Percentiles rank a stretch among this genome's conserved stretches.
These are phyloP conservation scores for Enteromius viviparus DNA, from an alignment of 2,797 vertebrate species.

Conservation along the genomic window DNA sequence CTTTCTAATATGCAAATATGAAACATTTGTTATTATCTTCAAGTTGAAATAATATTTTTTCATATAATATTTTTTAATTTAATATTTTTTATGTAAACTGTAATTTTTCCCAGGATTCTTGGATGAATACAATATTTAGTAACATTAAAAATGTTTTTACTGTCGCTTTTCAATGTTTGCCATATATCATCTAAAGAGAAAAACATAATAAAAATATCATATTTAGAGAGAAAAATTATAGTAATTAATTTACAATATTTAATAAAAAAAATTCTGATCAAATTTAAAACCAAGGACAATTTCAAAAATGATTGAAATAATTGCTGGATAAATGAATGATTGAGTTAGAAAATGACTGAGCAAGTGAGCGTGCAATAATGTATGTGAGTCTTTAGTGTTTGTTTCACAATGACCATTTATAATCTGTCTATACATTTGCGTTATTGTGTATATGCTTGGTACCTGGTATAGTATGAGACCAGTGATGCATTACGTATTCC, in stretches of 20 bases:
- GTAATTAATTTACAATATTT: too few species aligned
- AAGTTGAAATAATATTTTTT: not conserved
- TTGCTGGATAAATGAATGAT: not conserved
- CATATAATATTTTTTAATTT: too few species aligned
- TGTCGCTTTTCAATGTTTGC: not conserved
- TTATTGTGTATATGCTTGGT: not conserved
- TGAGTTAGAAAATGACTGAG: not conserved
- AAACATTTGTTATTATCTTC: not conserved
- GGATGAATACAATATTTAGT: not conserved
- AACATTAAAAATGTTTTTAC: not conserved
- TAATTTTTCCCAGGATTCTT: not conserved
- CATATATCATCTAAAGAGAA: too few species aligned
- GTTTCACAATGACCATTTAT: not conserved
- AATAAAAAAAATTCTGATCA: too few species aligned
- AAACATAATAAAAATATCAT: too few species aligned
- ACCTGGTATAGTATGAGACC: slow-evolving; percentile 95
- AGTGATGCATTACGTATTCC: slow-evolving; percentile 92
- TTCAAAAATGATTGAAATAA: not conserved
- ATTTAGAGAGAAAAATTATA: too few species aligned
- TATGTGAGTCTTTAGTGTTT: not conserved
- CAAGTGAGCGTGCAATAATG: not conserved
- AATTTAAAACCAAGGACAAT: not conserved
- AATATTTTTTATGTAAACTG: not conserved
- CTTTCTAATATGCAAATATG: not conserved
- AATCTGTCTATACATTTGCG: not conserved